Evolutionary conservation across 2,888 invertebrate species (phyloP), one percentile per base, ranked within the genome.

Genomic region (Phymatocera aterrima): DNA sequence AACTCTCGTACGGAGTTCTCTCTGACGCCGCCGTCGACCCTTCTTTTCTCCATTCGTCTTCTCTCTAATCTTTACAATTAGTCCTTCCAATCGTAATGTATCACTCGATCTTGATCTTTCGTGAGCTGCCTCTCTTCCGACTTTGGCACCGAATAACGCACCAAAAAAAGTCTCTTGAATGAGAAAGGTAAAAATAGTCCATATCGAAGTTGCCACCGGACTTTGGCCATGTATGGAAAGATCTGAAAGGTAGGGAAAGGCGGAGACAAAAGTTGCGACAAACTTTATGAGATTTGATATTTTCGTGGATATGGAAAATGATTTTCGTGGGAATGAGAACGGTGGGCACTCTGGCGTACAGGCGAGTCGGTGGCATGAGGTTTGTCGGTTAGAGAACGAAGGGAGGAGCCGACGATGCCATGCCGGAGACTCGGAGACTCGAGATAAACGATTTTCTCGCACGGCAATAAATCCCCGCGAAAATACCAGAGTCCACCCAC

Each of bases 401-500:
- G 81, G 84, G 82, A 70, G 84, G 85, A 87, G 40, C 37, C 51
- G n/a, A n/a, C 75, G 57, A 57, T 57, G 75, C n/a, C n/a, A 75
- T 57, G 57, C 54, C 40, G 74, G 57, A 54, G 74, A 74, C 70
- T 64, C 78, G 46, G 80, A 64, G 78, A 80, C 75, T 31, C 77
- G 79, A 83, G 83, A 85, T 84, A 84, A 85, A 85, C 82, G 84
- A 84, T 82, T 83, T 70, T 75, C 75, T 75, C 75, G 75, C 75
- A 75, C 75, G 75, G 75, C 75, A 75, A 75, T 75, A 75, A 75
- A 75, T 75, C 75, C 75, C 75, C 80, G 80, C 79, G 80, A 82
- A 85, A 86, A 87, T 87, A 87, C 85, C 86, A 70, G 80, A 81
- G 70, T 79, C 79, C 80, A 80, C 81, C 84, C 84, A 83, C 82